Evolutionary conservation across 2,797 vertebrate genomes (phyloP).

Genomic region (Bovichtus variegatus): DNA sequence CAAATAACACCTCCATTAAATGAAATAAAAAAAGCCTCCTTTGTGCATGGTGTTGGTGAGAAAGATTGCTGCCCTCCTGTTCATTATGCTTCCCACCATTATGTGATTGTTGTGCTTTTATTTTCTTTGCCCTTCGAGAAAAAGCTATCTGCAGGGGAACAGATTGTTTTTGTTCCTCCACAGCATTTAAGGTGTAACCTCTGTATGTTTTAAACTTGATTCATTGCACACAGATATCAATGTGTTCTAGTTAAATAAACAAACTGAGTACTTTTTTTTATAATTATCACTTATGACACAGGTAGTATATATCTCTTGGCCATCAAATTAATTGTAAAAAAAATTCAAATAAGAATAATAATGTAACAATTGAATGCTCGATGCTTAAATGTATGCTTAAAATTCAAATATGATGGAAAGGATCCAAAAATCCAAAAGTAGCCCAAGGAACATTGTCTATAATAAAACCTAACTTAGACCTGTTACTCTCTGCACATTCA

Average conservation of each 20-base stretch:
- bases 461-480: background rate
- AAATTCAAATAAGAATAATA: too few species aligned
- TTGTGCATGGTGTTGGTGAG: slow-evolving; percentile 40
- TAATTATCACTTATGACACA: background rate
- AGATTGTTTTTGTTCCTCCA: slow-evolving; percentile 46
- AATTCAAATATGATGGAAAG: background rate
- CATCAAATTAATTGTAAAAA: background rate
- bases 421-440: background rate
- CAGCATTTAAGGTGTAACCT: slow-evolving; percentile 16
- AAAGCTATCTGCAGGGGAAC: slow-evolving; percentile 48
- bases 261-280: background rate
- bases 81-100: slow-evolving; percentile 56
- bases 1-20: slow-evolving; percentile 67
- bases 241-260: slow-evolving; percentile 20
- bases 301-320: background rate
- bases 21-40: slow-evolving; percentile 43
- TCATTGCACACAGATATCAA: background rate
- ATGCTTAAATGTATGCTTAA: background rate
- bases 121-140: slow-evolving; percentile 44
- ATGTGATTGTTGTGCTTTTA: slow-evolving; percentile 57
- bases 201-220: background rate
- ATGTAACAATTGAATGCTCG: background rate
- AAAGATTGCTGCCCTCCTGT: slow-evolving; percentile 53
- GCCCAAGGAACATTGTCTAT: background rate
- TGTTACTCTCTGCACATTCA: background rate